These are phyloP conservation scores for Prorops nasuta DNA, from an alignment of 1,140 invertebrate genomes.

Conservation along the genomic window DNA sequence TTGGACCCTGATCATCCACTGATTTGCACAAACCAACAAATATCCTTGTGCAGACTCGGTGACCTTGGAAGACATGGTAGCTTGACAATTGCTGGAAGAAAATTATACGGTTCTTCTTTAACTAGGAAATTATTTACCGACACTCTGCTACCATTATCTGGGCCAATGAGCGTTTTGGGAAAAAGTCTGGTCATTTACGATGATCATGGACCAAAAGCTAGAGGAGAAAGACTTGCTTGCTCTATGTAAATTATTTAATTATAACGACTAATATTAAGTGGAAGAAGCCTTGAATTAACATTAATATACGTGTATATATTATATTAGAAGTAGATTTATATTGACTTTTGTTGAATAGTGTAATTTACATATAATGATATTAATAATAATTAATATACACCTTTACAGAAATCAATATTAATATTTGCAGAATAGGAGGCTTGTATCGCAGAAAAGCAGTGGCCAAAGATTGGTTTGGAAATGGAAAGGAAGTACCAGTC, in stretches of 20 bases:
- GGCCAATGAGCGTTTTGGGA: slow-evolving; percentile 72
- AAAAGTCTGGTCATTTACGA: slow-evolving; percentile 87
- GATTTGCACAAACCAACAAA: slow-evolving; percentile 57
- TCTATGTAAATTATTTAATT: slow-evolving; percentile 65
- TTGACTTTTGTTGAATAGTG: no score
- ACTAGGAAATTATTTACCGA: slow-evolving; percentile 81
- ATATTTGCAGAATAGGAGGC: slow-evolving; percentile 65
- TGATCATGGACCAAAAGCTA: slow-evolving; percentile 79
- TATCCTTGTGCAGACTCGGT: slow-evolving; percentile 66
- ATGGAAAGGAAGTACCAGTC: slow-evolving; percentile 64
- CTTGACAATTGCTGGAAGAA: slow-evolving; percentile 73
- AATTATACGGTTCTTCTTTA: slow-evolving; percentile 60
- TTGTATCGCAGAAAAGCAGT: slow-evolving; percentile 80
- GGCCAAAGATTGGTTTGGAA: slow-evolving; percentile 82
- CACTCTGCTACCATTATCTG: slow-evolving; percentile 72
- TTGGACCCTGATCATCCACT: slow-evolving; percentile 47
- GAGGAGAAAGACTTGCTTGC: slow-evolving; percentile 86
- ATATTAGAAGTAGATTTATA: slow-evolving; percentile 5
- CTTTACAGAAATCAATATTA: slow-evolving; percentile 4
- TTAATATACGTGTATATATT: slow-evolving; percentile 4
- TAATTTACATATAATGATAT: no score
- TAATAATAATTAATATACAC: no score
- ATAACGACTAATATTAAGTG: not conserved
- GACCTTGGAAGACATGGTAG: slow-evolving; percentile 71
- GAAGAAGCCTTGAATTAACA: not conserved